Percentiles rank a stretch among this genome's conserved stretches.
Evolutionary conservation across 2,888 invertebrate genomes (phyloP).

Genomic region (Eledona agricola): DNA sequence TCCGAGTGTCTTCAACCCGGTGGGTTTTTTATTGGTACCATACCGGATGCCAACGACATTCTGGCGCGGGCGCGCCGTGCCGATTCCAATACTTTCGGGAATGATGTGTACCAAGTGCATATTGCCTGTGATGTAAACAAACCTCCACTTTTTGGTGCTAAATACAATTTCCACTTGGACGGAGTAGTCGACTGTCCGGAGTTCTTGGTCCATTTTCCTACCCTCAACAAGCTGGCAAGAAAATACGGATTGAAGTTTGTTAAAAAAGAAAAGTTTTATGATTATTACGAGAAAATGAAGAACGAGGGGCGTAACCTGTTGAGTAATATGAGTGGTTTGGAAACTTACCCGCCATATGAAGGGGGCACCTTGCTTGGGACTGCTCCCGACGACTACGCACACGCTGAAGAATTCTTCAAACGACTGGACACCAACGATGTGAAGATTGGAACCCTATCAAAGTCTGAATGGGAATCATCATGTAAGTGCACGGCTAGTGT

Average conservation of each 20-base stretch:
- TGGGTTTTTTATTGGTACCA: slow-evolving; percentile 96
- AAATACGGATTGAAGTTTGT: slow-evolving; percentile 77
- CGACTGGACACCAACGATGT: slow-evolving; percentile 56
- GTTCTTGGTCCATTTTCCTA: slow-evolving; percentile 94
- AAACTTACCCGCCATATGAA: slow-evolving; percentile 77
- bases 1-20: slow-evolving; percentile 88
- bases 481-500: slow-evolving; percentile 73
- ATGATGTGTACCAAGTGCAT: slow-evolving; percentile 79
- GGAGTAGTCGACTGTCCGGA: slow-evolving; percentile 99
- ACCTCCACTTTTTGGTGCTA: slow-evolving; percentile 91
- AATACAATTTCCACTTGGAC: slow-evolving; percentile 94
- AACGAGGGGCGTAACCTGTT: slow-evolving; percentile 70
- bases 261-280: slow-evolving; percentile 77
- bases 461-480: slow-evolving; percentile 92
- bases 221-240: slow-evolving; percentile 76
- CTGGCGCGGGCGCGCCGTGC: slow-evolving; percentile 75
- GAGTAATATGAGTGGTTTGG: slow-evolving; percentile 81
- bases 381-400: slow-evolving; percentile 73
- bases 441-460: slow-evolving; percentile 82
- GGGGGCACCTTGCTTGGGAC: slow-evolving; percentile 68
- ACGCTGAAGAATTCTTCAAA: slow-evolving; percentile 71
- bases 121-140: slow-evolving; percentile 73
- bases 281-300: slow-evolving; percentile 77
- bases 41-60: slow-evolving; percentile 93
- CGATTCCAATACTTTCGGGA: slow-evolving; percentile 73